Conservation (phyloP, 2,888 invertebrate genomes). For the Artemia sinica region DNA sequence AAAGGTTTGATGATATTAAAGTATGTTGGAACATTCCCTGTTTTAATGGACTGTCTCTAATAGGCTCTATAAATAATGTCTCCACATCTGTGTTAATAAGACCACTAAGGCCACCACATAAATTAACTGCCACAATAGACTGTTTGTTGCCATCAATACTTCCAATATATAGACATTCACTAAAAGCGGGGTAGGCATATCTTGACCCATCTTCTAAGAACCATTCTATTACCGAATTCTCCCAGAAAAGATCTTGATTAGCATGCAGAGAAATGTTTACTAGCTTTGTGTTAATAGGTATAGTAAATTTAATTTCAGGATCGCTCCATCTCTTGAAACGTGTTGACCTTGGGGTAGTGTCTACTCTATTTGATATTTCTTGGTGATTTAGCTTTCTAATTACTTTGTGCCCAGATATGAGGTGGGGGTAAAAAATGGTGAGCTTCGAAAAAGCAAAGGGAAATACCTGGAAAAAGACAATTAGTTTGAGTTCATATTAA, state of each 20-base stretch:
- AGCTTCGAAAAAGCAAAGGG: too few relatives aligned
- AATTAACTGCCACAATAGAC: not conserved
- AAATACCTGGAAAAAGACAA: too few relatives aligned
- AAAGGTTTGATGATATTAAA: not conserved
- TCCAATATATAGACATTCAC: constrained; percentile 1
- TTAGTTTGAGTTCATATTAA: too few relatives aligned
- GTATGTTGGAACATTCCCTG: not conserved
- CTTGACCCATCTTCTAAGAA: not conserved
- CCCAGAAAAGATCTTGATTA: not conserved
- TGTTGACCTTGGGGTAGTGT: too few relatives aligned
- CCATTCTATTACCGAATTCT: not conserved
- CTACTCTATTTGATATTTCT: too few relatives aligned
- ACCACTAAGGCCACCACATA: not conserved
- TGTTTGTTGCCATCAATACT: not conserved
- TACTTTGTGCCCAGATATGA: too few relatives aligned
- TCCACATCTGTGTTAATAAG: not conserved
- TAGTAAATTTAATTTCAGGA: too few relatives aligned
- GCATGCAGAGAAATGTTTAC: not conserved
- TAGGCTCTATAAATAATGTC: not conserved
- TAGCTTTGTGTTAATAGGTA: not conserved
- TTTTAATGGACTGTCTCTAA: not conserved
- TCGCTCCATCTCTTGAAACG: too few relatives aligned
- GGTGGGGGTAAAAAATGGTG: too few relatives aligned
- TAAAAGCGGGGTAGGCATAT: not conserved
- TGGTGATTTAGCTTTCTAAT: too few relatives aligned